A percentile compares a stretch with the other conserved stretches of the same genome.
Conservation (phyloP, 2,888 invertebrate species). For the Drosophila infuscata region DNA sequence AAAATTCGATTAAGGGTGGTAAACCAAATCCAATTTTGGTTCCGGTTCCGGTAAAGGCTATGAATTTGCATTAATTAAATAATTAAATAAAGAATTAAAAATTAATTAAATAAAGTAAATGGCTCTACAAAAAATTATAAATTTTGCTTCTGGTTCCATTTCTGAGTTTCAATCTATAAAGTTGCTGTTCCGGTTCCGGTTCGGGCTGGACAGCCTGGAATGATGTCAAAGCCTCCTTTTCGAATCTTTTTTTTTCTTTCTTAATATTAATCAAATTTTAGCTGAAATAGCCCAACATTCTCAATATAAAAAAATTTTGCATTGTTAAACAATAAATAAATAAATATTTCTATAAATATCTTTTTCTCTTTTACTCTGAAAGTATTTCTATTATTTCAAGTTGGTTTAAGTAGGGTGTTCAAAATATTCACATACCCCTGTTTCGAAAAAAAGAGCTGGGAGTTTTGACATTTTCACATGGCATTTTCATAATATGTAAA, state of each 20-base stretch:
- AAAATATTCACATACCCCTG: neutral
- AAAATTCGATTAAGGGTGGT: neutral
- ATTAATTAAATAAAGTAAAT: neutral
- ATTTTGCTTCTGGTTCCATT: neutral
- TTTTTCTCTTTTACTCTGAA: neutral
- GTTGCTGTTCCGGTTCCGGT: neutral
- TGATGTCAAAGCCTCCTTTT: too few relatives aligned
- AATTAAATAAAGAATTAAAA: too few relatives aligned
- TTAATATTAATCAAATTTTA: neutral
- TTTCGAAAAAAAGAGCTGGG: neutral
- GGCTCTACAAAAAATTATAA: neutral
- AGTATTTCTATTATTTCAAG: neutral
- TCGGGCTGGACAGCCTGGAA: neutral
- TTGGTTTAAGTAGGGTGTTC: neutral
- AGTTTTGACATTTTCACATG: slow-evolving; percentile 27
- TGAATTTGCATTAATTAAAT: neutral
- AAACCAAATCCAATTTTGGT: neutral
- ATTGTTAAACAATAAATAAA: neutral
- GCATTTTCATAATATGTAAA: slow-evolving; percentile 59
- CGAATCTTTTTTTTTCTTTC: too few relatives aligned
- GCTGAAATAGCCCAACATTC: too few relatives aligned
- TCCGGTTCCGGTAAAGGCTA: neutral
- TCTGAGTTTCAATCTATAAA: neutral
- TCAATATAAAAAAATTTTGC: too few relatives aligned
- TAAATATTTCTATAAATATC: neutral